Evolutionary conservation across 2,113 vertebrate genomes (phyloP).

Genomic region (Macaca mulatta): DNA sequence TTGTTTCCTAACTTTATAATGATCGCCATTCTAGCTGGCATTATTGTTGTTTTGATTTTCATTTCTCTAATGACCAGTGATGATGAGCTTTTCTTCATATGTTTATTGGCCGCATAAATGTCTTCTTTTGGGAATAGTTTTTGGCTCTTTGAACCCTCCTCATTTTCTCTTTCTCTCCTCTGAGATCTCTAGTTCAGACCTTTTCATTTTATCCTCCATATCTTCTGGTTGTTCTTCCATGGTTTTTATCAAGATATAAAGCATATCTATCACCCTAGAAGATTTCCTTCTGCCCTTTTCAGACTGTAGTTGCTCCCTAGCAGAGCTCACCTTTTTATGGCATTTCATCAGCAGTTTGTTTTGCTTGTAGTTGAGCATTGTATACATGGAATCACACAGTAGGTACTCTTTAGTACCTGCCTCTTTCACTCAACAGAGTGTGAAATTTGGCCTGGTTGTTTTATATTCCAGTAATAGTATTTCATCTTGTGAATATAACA

Average conservation of each 20-base stretch:
- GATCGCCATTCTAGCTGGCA: too few species aligned
- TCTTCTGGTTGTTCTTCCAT: neutral
- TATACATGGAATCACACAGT: neutral
- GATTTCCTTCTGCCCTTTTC: neutral
- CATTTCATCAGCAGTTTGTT: neutral
- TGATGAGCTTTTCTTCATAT: too few species aligned
- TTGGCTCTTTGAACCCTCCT: neutral
- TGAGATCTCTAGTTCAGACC: neutral
- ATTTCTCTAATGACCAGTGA: too few species aligned
- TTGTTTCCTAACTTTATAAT: too few species aligned
- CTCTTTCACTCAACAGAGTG: neutral
- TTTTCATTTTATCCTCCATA: neutral
- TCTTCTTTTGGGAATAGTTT: neutral
- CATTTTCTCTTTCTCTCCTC: neutral
- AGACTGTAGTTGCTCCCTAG: neutral
- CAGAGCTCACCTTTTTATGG: neutral
- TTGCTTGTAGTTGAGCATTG: neutral
- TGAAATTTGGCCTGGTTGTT: neutral
- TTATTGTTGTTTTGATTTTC: too few species aligned
- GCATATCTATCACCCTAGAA: neutral
- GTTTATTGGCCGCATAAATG: too few species aligned
- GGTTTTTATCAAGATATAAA: neutral
- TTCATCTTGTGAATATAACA: neutral
- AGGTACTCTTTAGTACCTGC: neutral
- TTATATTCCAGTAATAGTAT: neutral